Percentiles rank a stretch among this genome's conserved stretches.
Conservation (phyloP, 1,140 invertebrate genomes). For the Apocrypta bakeri region DNA sequence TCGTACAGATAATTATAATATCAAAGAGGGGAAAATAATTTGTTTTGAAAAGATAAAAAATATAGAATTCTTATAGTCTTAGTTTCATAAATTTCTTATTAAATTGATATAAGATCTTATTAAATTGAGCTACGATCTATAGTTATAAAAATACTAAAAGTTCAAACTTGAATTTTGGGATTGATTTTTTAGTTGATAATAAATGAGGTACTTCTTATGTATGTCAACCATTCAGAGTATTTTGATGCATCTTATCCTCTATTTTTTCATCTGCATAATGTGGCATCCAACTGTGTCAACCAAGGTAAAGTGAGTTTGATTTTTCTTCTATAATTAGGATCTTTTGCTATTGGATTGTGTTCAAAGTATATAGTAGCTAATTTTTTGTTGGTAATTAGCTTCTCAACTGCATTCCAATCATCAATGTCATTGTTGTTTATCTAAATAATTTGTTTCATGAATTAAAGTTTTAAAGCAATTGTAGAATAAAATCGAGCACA, state of each 20-base stretch:
- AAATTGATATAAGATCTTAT: background rate
- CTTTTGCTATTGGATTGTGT: slow-evolving; percentile 90
- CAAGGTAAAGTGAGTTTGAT: slow-evolving; percentile 91
- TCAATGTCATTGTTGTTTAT: slow-evolving; percentile 94
- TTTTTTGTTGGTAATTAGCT: slow-evolving; percentile 83
- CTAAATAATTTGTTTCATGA: slow-evolving; percentile 74
- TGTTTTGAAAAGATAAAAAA: slow-evolving; percentile 33
- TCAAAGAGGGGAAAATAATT: background rate
- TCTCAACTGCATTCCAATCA: slow-evolving; percentile 90
- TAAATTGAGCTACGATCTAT: background rate
- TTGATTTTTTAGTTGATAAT: slow-evolving; percentile 7
- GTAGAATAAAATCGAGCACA: slow-evolving; percentile 2
- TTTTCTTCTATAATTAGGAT: slow-evolving; percentile 93
- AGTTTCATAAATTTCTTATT: background rate
- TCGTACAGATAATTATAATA: background rate
- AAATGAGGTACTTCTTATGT: background rate
- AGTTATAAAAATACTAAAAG: slow-evolving; percentile 33
- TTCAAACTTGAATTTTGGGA: slow-evolving; percentile 31
- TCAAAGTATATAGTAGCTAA: slow-evolving; percentile 95
- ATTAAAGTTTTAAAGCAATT: slow-evolving; percentile 15
- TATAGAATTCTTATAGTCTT: slow-evolving; percentile 28
- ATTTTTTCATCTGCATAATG: slow-evolving; percentile 81
- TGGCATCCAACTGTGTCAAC: slow-evolving; percentile 96
- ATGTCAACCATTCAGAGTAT: slow-evolving; percentile 7
- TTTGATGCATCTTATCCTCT: background rate